Conservation (phyloP, 2,797 vertebrate species). For the Halcyon smyrnensis region DNA sequence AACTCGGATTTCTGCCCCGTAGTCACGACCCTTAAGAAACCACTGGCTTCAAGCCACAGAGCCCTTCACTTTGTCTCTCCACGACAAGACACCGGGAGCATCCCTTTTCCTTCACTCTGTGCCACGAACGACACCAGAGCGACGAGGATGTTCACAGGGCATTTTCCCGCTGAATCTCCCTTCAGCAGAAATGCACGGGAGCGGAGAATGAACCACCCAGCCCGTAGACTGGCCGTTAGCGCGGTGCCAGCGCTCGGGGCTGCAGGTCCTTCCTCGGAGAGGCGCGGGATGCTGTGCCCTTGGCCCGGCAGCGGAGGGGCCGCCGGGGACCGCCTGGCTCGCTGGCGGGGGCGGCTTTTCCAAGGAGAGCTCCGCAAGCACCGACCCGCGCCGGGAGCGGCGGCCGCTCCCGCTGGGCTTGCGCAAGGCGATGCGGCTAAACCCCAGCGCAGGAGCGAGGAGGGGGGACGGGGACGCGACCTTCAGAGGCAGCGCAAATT, state of each 20-base stretch:
- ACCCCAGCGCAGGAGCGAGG: not conserved
- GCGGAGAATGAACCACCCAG: not conserved
- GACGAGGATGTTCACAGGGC: not conserved
- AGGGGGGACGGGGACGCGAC: not conserved
- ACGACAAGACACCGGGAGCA: not conserved
- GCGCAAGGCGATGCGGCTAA: not conserved
- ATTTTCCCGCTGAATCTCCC: not conserved
- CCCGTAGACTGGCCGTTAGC: not conserved
- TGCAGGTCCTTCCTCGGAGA: not conserved
- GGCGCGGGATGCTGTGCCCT: not conserved
- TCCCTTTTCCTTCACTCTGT: not conserved
- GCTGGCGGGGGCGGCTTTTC: not conserved
- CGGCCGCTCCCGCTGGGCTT: not conserved
- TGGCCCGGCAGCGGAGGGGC: not conserved
- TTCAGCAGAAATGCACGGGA: not conserved
- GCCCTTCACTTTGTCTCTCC: not conserved
- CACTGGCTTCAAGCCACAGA: not conserved
- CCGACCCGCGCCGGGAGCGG: not conserved
- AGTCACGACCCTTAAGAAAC: constrained; percentile 23
- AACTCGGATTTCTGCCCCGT: constrained; percentile 5
- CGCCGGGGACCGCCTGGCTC: not conserved
- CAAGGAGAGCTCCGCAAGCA: not conserved
- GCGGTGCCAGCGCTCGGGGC: not conserved
- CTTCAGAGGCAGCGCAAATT: not conserved
- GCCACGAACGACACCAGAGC: not conserved